Evolutionary conservation across 2,888 invertebrate species (phyloP), one percentile per base, ranked within the genome.

Genomic region (Chironomus riparius): DNA sequence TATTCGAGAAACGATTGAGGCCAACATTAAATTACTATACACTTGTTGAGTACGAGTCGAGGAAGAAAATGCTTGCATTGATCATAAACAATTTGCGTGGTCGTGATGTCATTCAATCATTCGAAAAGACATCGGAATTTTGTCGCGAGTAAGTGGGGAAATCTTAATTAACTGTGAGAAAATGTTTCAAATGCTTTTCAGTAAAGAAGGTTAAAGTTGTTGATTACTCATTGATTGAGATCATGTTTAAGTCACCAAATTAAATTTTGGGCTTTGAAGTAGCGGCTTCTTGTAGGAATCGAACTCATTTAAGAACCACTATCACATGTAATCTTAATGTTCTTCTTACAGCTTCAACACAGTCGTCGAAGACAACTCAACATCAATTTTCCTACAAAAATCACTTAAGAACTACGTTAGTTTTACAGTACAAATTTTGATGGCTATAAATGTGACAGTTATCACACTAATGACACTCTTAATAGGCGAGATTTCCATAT

Each of bases 51-150:
- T 18, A 47, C 4, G 68, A 77, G n/a, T 74, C 78, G 4, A 73
- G 68, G 56, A 68, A 72, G 47, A 65, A 48, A 61, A 75, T 78
- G 70, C 68, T 73, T 28, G 13, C 28, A 22, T 24, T 47, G 1
- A 21, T 76, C 38, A 73, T 48, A 21, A 77, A 77, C 48, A 76
- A 73, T 28, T 68, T 78, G 38, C 22, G 65, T 10, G 77, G 77
- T 12, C 76, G 78, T 10, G 74, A 76, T 65, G 78, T 77, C 3
- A 68, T 78, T 38, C 76, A 78, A 48, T 77, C 77, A 18, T 77
- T 77, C 28, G 77, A 76, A 69, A 73, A 62, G 18, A 28, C 69
- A 47, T 73, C 71, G 3, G 77, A 77, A 24, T 76, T 75, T 76
- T 71, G 75, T 68, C 21, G 22, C 28, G 70, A 77, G 77, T 77